A percentile compares a stretch with the other conserved stretches of the same genome.
Conservation (phyloP, 92 coral and sea anemone genomes). For the Scolanthus callimorphus region DNA sequence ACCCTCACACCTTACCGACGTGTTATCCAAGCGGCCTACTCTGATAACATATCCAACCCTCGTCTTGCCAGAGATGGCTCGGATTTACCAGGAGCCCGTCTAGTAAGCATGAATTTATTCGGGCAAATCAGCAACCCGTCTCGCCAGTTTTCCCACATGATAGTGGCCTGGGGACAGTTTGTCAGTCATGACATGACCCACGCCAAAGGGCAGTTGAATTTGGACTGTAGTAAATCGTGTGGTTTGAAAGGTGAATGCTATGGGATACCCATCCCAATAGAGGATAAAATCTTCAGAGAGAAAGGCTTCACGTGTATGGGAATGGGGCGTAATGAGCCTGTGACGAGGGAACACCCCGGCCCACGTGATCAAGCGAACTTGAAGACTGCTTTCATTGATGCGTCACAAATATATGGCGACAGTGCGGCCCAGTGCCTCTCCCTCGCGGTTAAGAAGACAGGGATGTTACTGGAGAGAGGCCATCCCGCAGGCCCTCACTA, state of each 20-base stretch:
- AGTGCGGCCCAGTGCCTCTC: too few species aligned
- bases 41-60: constrained; percentile 92
- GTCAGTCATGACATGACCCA: constrained; percentile 89
- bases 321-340: constrained; percentile 93
- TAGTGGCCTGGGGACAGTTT: constrained; percentile 99
- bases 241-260: constrained; percentile 93
- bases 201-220: constrained; percentile 87
- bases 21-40: constrained; percentile 81
- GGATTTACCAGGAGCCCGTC: constrained; percentile 97
- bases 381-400: constrained; percentile 92
- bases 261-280: constrained; percentile 83
- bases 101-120: constrained; percentile 70
- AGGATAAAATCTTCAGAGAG: constrained; percentile 74
- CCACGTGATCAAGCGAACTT: constrained; percentile 98
- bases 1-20: constrained; percentile 90
- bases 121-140: too few species aligned
- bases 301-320: constrained; percentile 82
- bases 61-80: too few species aligned
- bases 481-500: too few species aligned
- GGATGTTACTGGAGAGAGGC: too few species aligned
- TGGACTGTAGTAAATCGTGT: constrained; percentile 84
- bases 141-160: constrained; percentile 88
- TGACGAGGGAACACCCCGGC: constrained; percentile 90
- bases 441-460: too few species aligned
- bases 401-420: constrained; percentile 86